phyloP scores from a whole-genome alignment of 2,888 invertebrate species.

The Falcaria lacertinaria region DNA sequence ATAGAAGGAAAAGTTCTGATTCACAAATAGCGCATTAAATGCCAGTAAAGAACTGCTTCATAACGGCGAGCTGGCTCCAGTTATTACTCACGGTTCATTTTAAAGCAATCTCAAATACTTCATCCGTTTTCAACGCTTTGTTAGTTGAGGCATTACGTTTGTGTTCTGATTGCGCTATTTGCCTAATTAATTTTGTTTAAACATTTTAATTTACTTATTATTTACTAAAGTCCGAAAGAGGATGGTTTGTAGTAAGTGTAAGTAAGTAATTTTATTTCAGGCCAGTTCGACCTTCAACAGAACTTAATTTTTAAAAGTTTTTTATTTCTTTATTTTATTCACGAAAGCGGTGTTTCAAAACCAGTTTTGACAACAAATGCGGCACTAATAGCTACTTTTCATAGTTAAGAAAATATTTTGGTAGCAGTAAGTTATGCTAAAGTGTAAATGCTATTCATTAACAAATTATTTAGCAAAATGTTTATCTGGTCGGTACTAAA shows the following conservation, averaged over 20 bases:
- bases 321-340: too few species aligned
- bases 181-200: not conserved
- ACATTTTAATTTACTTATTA: not conserved
- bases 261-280: too few species aligned
- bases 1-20: conserved; percentile 37
- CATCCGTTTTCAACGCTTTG: conserved; percentile 27
- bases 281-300: too few species aligned
- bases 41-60: conserved; percentile 29
- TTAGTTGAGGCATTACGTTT: conserved; percentile 18
- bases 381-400: not conserved
- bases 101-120: conserved; percentile 41
- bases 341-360: too few species aligned
- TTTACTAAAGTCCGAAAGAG: too few species aligned
- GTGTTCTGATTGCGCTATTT: conserved; percentile 10
- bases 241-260: too few species aligned
- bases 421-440: not conserved
- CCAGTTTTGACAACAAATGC: not conserved
- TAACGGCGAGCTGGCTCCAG: conserved; percentile 30
- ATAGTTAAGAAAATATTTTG: not conserved
- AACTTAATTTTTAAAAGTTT: too few species aligned
- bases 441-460: conserved; percentile 1
- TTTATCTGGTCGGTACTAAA: not conserved
- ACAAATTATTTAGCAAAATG: not conserved
- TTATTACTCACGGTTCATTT: conserved; percentile 43
- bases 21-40: conserved; percentile 43